These are phyloP conservation scores for Pedetes capensis DNA, from an alignment of 2,113 vertebrate genomes.

Conservation along the genomic window DNA sequence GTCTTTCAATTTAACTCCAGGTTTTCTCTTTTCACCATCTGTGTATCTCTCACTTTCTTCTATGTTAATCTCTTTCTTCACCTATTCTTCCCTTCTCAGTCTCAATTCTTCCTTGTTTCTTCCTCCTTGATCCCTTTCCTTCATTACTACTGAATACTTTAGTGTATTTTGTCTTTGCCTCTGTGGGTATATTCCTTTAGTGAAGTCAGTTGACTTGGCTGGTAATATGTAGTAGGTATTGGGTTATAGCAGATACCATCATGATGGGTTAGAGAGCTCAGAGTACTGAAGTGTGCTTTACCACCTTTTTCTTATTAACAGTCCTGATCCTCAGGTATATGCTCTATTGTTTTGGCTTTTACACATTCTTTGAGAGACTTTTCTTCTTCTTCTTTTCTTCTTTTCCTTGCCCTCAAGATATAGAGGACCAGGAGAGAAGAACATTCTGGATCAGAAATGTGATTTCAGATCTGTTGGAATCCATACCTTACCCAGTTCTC, in stretches of 20 bases:
- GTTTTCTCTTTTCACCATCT: background rate
- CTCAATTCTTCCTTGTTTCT: background rate
- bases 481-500: background rate
- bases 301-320: background rate
- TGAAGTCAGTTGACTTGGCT: too few species aligned
- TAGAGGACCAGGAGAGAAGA: background rate
- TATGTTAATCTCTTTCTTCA: background rate
- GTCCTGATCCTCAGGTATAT: too few species aligned
- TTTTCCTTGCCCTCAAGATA: background rate
- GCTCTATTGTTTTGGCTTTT: background rate
- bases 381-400: background rate
- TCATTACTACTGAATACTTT: background rate
- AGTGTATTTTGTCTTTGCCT: background rate
- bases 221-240: background rate
- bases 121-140: background rate
- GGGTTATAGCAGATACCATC: too few species aligned
- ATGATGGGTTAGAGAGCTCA: fast-evolving
- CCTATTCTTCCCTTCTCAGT: background rate
- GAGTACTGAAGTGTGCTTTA: fast-evolving
- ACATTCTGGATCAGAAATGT: background rate
- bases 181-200: background rate
- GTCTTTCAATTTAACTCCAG: background rate
- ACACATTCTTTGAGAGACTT: background rate
- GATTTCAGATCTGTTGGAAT: background rate
- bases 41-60: background rate